Percentiles rank a stretch among this genome's conserved stretches.
Conservation (phyloP, 2,797 vertebrate species). For the Anguilla marmorata region DNA sequence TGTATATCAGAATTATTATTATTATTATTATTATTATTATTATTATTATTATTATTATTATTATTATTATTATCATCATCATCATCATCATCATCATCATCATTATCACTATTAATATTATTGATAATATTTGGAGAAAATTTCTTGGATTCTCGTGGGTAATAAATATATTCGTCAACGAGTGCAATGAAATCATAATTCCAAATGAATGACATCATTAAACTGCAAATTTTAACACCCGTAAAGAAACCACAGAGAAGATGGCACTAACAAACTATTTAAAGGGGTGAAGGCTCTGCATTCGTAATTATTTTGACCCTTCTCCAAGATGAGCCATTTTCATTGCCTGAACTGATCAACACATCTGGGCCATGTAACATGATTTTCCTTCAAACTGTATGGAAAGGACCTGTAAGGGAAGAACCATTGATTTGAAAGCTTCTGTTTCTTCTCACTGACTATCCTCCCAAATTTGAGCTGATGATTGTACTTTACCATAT, state of each 20-base stretch:
- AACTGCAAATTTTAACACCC: background rate
- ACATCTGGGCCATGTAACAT: background rate
- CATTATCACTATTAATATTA: slow-evolving; percentile 19
- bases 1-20: background rate
- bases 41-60: background rate
- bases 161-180: background rate
- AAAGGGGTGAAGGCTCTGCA: background rate
- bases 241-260: background rate
- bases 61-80: background rate
- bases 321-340: background rate
- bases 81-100: background rate
- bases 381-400: background rate
- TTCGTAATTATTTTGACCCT: background rate
- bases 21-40: slow-evolving; percentile 16
- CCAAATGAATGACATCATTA: background rate
- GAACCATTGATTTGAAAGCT: background rate
- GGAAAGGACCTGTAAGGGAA: background rate
- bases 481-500: background rate
- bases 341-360: background rate
- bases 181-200: background rate
- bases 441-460: background rate
- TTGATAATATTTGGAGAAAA: background rate
- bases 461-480: background rate
- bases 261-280: background rate
- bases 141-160: background rate